These are phyloP conservation scores for Drosophila miranda DNA, from an alignment of 1,140 invertebrate genomes.

Conservation along the genomic window DNA sequence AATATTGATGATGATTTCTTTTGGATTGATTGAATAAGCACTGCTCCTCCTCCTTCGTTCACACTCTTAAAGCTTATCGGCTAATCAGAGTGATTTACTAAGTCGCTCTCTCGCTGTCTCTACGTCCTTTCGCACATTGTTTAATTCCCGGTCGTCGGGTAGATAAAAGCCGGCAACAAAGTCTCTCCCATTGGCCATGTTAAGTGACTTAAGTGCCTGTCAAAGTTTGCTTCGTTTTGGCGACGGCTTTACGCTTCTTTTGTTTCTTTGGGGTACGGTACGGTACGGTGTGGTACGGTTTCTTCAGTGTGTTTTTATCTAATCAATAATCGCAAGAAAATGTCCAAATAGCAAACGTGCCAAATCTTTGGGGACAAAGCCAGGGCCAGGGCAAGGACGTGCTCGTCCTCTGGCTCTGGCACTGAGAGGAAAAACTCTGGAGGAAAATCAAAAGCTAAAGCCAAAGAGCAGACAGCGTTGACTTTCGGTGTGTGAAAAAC, in stretches of 20 bases:
- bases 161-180: conserved; percentile 31
- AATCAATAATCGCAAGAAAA: conserved; percentile 76
- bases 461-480: conserved; percentile 46
- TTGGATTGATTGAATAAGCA: background rate
- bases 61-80: background rate
- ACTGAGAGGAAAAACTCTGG: conserved; percentile 19
- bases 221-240: conserved; percentile 40
- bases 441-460: conserved; percentile 38
- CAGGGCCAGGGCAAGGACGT: conserved; percentile 51
- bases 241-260: conserved; percentile 48
- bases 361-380: conserved; percentile 72
- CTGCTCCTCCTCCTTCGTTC: background rate
- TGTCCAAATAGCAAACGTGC: conserved; percentile 78
- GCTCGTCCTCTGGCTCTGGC: conserved; percentile 5
- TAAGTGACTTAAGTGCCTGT: conserved; percentile 76
- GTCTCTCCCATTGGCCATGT: conserved; percentile 60
- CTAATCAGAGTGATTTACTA: conserved; percentile 23
- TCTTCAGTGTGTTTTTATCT: conserved; percentile 54
- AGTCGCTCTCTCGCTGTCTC: conserved; percentile 1
- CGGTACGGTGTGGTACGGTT: background rate
- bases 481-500: conserved; percentile 59
- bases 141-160: conserved; percentile 45
- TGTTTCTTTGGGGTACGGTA: conserved; percentile 36
- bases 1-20: no score
- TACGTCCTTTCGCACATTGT: conserved; percentile 36